A percentile compares a stretch with the other conserved stretches of the same genome.
phyloP scores from a whole-genome alignment of 2,888 invertebrate species.

The Cryptus armator region DNA sequence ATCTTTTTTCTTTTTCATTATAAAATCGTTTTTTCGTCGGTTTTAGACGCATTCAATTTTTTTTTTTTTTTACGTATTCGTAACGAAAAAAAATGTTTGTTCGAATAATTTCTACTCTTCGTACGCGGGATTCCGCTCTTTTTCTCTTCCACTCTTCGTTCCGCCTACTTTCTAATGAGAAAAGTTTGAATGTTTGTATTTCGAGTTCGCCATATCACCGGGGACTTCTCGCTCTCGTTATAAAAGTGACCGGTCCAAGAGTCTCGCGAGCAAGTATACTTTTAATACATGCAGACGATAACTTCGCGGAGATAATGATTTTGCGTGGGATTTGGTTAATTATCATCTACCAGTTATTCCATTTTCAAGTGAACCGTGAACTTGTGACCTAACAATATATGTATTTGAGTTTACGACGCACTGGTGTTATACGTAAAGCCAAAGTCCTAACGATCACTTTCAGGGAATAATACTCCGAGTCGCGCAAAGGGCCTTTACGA shows the following conservation, averaged over 20 bases:
- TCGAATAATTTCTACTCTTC: no score
- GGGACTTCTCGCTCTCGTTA: neutral
- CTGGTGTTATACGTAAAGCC: neutral
- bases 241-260: constrained; percentile 4
- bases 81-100: no score
- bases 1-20: no score
- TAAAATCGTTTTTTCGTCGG: no score
- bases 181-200: constrained; percentile 14
- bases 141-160: neutral
- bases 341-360: neutral
- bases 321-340: neutral
- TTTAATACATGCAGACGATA: neutral
- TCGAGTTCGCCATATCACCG: neutral
- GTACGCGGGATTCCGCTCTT: neutral
- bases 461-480: neutral
- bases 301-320: neutral
- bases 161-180: constrained; percentile 12
- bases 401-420: neutral
- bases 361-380: neutral
- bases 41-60: no score
- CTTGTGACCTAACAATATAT: neutral
- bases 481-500: neutral
- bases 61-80: no score
- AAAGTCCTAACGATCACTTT: neutral
- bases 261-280: neutral